Conservation (phyloP, 2,113 vertebrate genomes). For the Malurus elegans region DNA sequence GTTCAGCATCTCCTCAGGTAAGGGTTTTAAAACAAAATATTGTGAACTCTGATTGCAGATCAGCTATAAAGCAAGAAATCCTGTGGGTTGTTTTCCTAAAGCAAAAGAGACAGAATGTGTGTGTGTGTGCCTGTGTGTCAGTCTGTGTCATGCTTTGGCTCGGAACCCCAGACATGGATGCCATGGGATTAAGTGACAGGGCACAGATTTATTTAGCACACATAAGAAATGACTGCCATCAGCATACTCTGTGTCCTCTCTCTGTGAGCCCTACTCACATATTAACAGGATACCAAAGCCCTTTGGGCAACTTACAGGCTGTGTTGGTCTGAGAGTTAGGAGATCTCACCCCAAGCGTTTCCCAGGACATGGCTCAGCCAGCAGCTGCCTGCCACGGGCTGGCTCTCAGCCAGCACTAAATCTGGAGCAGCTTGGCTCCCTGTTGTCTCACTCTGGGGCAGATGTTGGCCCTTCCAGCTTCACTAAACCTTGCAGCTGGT, state of each 20-base stretch:
- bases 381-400: not conserved
- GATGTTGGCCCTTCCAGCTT: constrained; percentile 6
- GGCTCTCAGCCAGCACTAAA: not conserved
- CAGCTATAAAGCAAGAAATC: not conserved
- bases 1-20: not conserved
- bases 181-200: not conserved
- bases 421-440: constrained; percentile 1
- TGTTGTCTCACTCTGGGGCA: not conserved
- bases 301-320: not conserved
- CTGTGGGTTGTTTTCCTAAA: not conserved
- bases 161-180: not conserved
- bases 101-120: not conserved
- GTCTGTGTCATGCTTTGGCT: not conserved
- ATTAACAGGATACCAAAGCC: not conserved
- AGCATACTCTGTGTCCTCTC: not conserved
- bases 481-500: constrained; percentile 24
- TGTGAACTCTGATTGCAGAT: not conserved
- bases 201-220: not conserved
- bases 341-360: not conserved
- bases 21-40: not conserved
- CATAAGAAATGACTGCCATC: not conserved
- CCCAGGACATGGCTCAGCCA: not conserved
- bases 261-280: not conserved
- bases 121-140: not conserved
- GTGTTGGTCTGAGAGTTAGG: not conserved